A percentile compares a stretch with the other conserved stretches of the same genome.
Conservation (phyloP, 2,113 vertebrate species). For the Mormyrus iriodes region DNA sequence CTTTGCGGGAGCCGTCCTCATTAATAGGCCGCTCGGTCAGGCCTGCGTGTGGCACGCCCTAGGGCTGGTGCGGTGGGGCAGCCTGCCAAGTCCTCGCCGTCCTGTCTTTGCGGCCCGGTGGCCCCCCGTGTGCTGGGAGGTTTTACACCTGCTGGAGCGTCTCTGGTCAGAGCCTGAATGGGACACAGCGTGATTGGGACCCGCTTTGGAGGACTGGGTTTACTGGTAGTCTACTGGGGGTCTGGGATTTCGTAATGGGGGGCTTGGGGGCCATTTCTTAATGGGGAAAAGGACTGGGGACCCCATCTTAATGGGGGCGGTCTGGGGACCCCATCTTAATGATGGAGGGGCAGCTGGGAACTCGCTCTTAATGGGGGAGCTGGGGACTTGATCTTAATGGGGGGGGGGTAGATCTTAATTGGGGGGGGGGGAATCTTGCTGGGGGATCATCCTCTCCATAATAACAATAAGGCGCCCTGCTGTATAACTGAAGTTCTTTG, state of each 20-base stretch:
- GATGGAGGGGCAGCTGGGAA: not conserved
- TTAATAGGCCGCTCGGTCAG: not conserved
- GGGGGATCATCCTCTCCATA: not conserved
- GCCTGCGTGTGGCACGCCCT: not conserved
- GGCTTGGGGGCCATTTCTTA: not conserved
- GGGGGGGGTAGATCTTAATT: not conserved
- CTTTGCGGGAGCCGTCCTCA: not conserved
- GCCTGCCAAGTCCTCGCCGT: not conserved
- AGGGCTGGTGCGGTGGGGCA: not conserved
- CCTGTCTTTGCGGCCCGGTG: not conserved
- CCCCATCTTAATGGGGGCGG: not conserved
- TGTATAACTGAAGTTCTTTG: not conserved
- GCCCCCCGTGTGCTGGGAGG: not conserved
- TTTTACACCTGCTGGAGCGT: not conserved
- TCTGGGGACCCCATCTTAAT: not conserved
- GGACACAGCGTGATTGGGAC: not conserved
- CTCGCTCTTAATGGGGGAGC: not conserved
- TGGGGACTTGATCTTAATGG: not conserved
- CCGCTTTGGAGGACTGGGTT: not conserved
- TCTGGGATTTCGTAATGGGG: not conserved
- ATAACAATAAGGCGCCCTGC: not conserved
- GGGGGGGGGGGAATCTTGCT: not conserved
- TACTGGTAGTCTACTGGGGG: not conserved
- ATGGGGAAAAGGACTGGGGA: not conserved
- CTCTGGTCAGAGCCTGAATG: not conserved